phyloP scores from a whole-genome alignment of 2,113 vertebrate species.

The Andinoacara biseriatus region DNA sequence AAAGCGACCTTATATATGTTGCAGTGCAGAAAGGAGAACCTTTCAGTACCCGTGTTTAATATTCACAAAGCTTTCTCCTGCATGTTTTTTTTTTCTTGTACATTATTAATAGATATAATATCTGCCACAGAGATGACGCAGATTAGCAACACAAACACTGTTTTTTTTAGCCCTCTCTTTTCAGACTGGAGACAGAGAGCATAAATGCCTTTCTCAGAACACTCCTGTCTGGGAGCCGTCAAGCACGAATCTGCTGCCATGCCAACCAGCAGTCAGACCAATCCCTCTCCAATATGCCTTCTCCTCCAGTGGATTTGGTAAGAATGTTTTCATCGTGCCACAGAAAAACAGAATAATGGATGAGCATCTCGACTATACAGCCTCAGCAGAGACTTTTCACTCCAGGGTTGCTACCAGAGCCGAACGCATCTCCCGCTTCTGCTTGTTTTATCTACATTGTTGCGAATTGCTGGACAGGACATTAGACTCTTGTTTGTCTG shows the following conservation, averaged over 20 bases:
- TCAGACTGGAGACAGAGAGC: constrained; percentile 22
- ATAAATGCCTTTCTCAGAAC: constrained; percentile 45
- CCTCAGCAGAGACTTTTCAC: constrained; percentile 27
- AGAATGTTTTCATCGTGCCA: constrained; percentile 67
- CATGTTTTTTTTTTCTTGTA: not conserved
- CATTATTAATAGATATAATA: constrained; percentile 47
- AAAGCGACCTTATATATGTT: not conserved
- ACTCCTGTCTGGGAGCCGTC: constrained; percentile 45
- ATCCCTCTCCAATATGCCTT: constrained; percentile 61
- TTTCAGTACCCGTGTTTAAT: not conserved
- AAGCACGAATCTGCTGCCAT: constrained; percentile 71
- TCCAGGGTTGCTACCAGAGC: constrained; percentile 42
- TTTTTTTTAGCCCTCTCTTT: constrained; percentile 19
- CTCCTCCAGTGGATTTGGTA: constrained; percentile 68
- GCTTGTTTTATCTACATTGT: constrained; percentile 39
- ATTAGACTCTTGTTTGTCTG: constrained; percentile 30
- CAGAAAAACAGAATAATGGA: constrained; percentile 75
- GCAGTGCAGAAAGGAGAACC: not conserved
- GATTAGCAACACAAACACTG: constrained; percentile 42
- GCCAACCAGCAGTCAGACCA: constrained; percentile 63
- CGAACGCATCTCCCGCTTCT: constrained; percentile 26
- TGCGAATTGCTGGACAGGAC: constrained; percentile 34
- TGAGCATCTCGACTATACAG: constrained; percentile 58
- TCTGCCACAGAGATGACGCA: constrained; percentile 18
- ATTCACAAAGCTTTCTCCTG: constrained; percentile 35